Percentiles rank a stretch among this genome's conserved stretches.
These are phyloP conservation scores for Brachypteracias leptosomus DNA, from an alignment of 2,113 vertebrate genomes.

Conservation along the genomic window DNA sequence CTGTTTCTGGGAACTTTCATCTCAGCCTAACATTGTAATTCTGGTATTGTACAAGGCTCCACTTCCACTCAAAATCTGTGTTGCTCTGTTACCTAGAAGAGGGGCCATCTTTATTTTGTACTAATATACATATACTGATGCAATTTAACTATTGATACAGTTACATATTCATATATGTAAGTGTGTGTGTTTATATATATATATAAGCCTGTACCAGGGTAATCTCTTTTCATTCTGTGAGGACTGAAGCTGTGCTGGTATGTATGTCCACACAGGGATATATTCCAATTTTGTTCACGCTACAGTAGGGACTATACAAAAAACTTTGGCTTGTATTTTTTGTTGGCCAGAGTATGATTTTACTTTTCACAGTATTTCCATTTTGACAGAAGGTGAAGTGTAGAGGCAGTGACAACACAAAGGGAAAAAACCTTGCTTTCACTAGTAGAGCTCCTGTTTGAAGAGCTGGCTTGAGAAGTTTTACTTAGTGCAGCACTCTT, in stretches of 20 bases:
- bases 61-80: not conserved
- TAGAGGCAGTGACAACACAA: not conserved
- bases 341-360: not conserved
- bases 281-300: not conserved
- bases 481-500: not conserved
- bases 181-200: not conserved
- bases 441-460: not conserved
- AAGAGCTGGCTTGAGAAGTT: constrained; percentile 18
- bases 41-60: not conserved
- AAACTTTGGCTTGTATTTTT: not conserved
- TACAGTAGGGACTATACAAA: not conserved
- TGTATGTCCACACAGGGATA: no score
- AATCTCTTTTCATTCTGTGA: not conserved
- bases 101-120: not conserved
- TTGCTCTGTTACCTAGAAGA: not conserved
- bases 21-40: constrained; percentile 5
- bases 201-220: not conserved
- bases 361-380: not conserved
- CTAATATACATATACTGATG: not conserved
- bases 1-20: constrained; percentile 42
- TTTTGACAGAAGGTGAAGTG: not conserved
- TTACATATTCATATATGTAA: fast-evolving
- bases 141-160: not conserved
- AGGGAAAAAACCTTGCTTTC: not conserved
- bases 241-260: not conserved